Evolutionary conservation across 2,888 invertebrate genomes (phyloP).

Genomic region (Netelia inedita): DNA sequence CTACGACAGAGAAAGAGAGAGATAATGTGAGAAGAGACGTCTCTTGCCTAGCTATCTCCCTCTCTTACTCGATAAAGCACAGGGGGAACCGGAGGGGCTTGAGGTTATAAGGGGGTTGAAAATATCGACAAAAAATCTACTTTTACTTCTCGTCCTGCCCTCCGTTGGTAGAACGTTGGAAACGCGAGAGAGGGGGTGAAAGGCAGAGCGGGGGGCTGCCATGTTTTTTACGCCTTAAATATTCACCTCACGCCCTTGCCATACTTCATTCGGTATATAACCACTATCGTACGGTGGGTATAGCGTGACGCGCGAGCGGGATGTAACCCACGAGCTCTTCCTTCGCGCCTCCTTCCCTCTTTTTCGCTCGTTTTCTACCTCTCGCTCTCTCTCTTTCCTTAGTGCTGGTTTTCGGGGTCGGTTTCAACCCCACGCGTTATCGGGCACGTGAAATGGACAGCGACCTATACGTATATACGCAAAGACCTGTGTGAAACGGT

Average conservation of each 20-base stretch:
- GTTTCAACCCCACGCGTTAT: constrained; percentile 53
- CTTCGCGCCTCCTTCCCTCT: constrained; percentile 46
- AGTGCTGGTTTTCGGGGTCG: constrained; percentile 40
- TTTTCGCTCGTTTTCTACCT: background rate
- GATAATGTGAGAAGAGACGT: background rate
- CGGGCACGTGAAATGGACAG: constrained; percentile 25
- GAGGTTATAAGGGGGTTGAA: constrained; percentile 12
- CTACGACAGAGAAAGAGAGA: background rate
- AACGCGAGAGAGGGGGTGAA: background rate
- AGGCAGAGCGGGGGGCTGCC: background rate
- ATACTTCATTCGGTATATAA: constrained; percentile 69
- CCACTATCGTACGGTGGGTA: constrained; percentile 45
- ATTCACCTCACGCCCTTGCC: constrained; percentile 72
- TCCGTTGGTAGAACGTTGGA: constrained; percentile 1
- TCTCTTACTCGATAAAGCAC: background rate
- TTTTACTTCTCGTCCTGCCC: constrained; percentile 39
- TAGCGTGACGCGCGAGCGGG: constrained; percentile 50
- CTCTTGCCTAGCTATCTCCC: background rate
- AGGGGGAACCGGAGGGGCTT: no score
- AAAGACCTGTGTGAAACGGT: constrained; percentile 52
- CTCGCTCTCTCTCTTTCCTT: constrained; percentile 3
- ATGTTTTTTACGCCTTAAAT: constrained; percentile 61
- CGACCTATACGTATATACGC: constrained; percentile 20
- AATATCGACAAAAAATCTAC: constrained; percentile 69
- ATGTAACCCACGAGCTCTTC: constrained; percentile 49